Conservation (phyloP, 2,113 vertebrate genomes). For the Opisthocomus hoazin region DNA sequence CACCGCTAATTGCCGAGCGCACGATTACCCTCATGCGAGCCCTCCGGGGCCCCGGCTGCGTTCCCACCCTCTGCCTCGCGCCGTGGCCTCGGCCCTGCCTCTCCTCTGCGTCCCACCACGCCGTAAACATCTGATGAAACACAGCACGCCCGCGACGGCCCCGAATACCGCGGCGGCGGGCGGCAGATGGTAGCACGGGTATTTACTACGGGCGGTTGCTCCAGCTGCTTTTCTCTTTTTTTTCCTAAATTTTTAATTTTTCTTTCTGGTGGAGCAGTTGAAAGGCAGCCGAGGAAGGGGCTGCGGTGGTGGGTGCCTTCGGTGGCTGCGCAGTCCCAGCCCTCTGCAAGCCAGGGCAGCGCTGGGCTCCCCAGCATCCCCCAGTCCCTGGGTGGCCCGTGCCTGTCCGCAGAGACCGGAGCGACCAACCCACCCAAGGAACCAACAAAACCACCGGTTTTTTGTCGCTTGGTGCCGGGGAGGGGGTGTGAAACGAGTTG, state of each 20-base stretch:
- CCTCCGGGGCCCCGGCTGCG: rapidly evolving
- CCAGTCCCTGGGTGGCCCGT: rapidly evolving
- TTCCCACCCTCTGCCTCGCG: rapidly evolving
- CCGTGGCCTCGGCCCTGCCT: background rate
- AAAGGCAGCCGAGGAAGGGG: background rate
- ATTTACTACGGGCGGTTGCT: background rate
- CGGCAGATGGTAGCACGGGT: background rate
- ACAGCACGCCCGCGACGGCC: background rate
- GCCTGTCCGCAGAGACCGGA: rapidly evolving
- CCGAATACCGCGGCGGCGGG: rapidly evolving
- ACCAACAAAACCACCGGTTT: rapidly evolving
- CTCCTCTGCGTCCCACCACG: background rate
- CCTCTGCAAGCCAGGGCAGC: background rate
- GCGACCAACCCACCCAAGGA: background rate
- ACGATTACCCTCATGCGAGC: rapidly evolving
- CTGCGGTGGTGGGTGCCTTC: background rate
- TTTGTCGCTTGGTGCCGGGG: background rate
- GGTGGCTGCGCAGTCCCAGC: background rate
- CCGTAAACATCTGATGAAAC: no score
- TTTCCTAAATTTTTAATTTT: background rate
- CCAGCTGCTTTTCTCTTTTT: background rate
- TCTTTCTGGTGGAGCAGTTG: background rate
- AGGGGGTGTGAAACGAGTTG: background rate
- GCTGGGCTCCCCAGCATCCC: background rate
- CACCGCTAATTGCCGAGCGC: background rate